Conservation (phyloP, 2,888 invertebrate species). For the Plebejus melissa region DNA sequence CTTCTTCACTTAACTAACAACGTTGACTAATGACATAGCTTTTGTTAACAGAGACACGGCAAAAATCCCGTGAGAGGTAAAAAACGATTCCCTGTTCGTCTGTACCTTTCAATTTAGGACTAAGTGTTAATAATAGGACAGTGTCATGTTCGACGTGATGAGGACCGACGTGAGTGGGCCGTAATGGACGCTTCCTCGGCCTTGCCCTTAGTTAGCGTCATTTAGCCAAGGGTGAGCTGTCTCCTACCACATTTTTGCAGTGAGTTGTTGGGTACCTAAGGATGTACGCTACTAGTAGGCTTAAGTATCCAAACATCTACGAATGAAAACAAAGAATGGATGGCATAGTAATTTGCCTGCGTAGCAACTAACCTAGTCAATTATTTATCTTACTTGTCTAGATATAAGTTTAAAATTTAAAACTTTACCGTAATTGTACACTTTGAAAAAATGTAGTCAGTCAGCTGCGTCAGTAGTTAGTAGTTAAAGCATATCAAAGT, state of each 20-base stretch:
- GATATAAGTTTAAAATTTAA: not conserved
- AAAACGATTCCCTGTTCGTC: not conserved
- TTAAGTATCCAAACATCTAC: too few relatives aligned
- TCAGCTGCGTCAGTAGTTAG: not conserved
- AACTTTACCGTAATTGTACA: not conserved
- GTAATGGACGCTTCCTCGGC: constrained; percentile 20
- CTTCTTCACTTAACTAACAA: not conserved
- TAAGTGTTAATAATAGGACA: constrained; percentile 20
- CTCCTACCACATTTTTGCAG: not conserved
- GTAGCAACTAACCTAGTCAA: too few relatives aligned
- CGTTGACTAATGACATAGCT: not conserved
- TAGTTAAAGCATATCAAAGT: not conserved
- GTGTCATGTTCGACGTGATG: constrained; percentile 20
- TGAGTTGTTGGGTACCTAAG: not conserved
- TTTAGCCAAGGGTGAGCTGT: constrained; percentile 14
- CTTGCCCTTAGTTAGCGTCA: constrained; percentile 24
- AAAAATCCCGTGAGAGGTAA: not conserved
- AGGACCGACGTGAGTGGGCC: constrained; percentile 13
- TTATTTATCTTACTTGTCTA: too few relatives aligned
- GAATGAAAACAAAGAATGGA: too few relatives aligned
- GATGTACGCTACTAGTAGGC: too few relatives aligned
- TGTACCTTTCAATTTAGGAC: constrained; percentile 18
- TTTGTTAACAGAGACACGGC: not conserved
- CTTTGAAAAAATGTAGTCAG: not conserved
- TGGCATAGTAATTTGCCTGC: too few relatives aligned